Percentiles rank a stretch among this genome's conserved stretches.
phyloP scores from a whole-genome alignment of 1,140 invertebrate genomes.

The Drosophila tropicalis region DNA sequence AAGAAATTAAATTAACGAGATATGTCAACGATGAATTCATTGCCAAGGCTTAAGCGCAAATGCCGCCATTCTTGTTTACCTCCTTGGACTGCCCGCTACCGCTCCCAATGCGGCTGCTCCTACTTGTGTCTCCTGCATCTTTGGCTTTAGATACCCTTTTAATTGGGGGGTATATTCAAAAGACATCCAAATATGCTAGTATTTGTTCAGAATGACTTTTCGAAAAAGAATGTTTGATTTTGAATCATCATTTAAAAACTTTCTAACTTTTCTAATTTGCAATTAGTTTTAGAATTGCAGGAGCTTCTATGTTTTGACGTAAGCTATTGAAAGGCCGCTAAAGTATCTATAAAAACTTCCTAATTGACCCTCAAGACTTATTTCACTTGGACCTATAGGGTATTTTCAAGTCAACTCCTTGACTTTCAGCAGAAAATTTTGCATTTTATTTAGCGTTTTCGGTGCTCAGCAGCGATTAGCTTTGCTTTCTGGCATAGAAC shows the following conservation, averaged over 20 bases:
- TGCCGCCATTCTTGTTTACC: conserved; percentile 78
- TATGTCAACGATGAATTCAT: conserved; percentile 83
- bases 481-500: conserved; percentile 73
- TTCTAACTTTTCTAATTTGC: no score
- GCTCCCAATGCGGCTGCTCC: conserved; percentile 10
- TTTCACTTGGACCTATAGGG: not conserved
- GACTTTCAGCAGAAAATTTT: conserved; percentile 35
- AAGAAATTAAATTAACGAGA: conserved; percentile 83
- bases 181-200: not conserved
- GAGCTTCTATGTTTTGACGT: no score
- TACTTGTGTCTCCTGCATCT: conserved; percentile 10
- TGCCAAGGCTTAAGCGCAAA: conserved; percentile 83
- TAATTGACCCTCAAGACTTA: no score
- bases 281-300: no score
- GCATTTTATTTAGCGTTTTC: conserved; percentile 66
- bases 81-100: conserved; percentile 7
- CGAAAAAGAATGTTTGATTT: no score
- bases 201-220: no score
- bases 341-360: no score
- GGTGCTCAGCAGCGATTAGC: conserved; percentile 70
- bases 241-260: no score
- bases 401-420: not conserved
- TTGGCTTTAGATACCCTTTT: conserved; percentile 19
- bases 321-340: no score
- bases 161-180: not conserved